Evolutionary conservation across 1,140 invertebrate genomes (phyloP), one percentile per base, ranked within the genome.

Genomic region (Drosophila teissieri): DNA sequence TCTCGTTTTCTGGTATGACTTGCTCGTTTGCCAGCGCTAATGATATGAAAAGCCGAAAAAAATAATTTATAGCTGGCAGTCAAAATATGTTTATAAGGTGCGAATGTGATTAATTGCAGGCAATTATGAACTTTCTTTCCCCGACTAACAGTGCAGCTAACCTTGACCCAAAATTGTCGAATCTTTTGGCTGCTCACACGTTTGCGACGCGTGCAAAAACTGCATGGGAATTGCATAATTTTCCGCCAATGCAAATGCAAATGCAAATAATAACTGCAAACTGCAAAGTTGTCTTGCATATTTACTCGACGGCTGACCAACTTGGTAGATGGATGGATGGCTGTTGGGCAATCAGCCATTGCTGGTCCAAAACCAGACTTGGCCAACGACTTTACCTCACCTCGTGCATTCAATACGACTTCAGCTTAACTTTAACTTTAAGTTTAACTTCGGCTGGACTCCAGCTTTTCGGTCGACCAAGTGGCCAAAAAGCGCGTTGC

Each of bases 101-200:
- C 45, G 40, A 74, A 60, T 70, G 52, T 76, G 63, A 78, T 88
- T 88, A 80, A 80, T 77, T 68, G 64, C 56, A 57, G 67, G 27
- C 72, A 67, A 85, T 84, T 81, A 85, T 57, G 70, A 55, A 51
- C 84, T 84, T 82, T 86, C 75, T 79, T 79, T 46, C 39, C 48
- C 39, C 36, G 57, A 56, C 63, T 65, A 67, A 67, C 55, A 70
- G 48, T 73, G 75, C 60, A 80, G 73, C 77, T 89, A 89, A 78
- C 84, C 84, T 89, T 89, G 84, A 89, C 84, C 84, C 85, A 89
- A 90, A 54, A 57, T 46, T 27, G 31, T 10, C 1, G 11, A n/a
- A 19, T 39, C 44, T 51, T 60, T 40, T 39, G 40, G 10, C 51
- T 36, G 17, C 17, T 44, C 36, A 61, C 36, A 69, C 49, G 27